These are phyloP conservation scores for Lagocephalus sceleratus DNA, from an alignment of 2,797 vertebrate genomes.

Conservation along the genomic window DNA sequence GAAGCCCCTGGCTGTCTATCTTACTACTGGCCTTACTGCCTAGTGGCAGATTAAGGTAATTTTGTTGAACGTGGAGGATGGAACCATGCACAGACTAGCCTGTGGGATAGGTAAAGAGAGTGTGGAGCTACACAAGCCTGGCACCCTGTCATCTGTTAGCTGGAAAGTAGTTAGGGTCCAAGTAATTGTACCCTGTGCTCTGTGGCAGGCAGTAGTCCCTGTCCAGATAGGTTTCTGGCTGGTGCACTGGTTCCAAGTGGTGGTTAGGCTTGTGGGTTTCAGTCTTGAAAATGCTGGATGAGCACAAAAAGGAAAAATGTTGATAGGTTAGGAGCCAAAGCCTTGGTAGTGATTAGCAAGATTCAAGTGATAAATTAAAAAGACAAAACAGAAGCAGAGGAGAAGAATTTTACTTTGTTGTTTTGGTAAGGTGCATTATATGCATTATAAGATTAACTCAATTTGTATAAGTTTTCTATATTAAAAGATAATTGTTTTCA, in stretches of 20 bases:
- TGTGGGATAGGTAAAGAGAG: constrained; percentile 67
- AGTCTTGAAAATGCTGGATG: constrained; percentile 87
- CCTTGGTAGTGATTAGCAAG: not conserved
- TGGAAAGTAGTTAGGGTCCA: constrained; percentile 99
- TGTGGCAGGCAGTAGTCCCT: constrained; percentile 98
- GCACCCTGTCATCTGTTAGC: constrained; percentile 98
- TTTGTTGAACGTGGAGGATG: constrained; percentile 80
- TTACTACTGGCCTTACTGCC: constrained; percentile 67
- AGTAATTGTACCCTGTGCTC: constrained; percentile 94
- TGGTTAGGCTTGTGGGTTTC: constrained; percentile 94
- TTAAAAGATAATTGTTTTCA: too few relatives aligned
- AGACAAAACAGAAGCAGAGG: not conserved
- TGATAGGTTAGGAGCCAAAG: not conserved
- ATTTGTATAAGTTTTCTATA: too few relatives aligned
- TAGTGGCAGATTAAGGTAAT: constrained; percentile 78
- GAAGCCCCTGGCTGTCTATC: constrained; percentile 47
- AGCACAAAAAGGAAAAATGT: not conserved
- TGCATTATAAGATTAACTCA: too few relatives aligned
- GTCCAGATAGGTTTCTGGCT: constrained; percentile 91
- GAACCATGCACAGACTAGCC: constrained; percentile 86
- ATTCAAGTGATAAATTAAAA: not conserved
- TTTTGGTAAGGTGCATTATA: too few relatives aligned
- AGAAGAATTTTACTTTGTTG: too few relatives aligned
- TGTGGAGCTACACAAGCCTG: constrained; percentile 63
- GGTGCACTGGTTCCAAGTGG: constrained; percentile 91